These are phyloP conservation scores for Machaerirhynchus nigripectus DNA, from an alignment of 2,113 vertebrate genomes.

Conservation along the genomic window DNA sequence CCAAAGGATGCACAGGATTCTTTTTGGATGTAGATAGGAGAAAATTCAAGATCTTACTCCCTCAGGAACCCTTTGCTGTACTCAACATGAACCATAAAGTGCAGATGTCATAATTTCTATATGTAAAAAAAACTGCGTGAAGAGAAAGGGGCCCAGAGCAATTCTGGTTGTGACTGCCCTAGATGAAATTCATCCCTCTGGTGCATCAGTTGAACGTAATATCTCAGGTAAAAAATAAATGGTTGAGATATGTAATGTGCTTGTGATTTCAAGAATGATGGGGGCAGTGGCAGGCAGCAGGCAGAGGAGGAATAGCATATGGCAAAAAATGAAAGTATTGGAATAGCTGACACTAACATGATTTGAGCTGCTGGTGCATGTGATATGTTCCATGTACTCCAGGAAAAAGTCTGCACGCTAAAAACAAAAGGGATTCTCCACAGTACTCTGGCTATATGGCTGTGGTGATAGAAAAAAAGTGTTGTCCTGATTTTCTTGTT, in stretches of 20 bases:
- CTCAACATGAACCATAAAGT: not conserved
- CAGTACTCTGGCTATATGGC: not conserved
- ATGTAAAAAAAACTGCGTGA: not conserved
- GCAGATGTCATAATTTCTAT: not conserved
- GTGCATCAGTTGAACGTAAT: not conserved
- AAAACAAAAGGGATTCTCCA: not conserved
- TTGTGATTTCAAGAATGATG: not conserved
- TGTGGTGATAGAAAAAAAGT: not conserved
- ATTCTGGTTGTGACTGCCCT: not conserved
- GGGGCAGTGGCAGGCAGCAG: rapidly evolving
- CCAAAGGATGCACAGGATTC: not conserved
- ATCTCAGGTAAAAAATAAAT: not conserved
- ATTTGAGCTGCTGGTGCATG: not conserved
- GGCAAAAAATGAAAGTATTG: not conserved
- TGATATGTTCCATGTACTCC: not conserved
- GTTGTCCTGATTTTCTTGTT: not conserved
- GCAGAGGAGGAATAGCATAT: not conserved
- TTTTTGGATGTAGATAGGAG: not conserved
- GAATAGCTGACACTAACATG: not conserved
- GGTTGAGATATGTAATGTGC: rapidly evolving
- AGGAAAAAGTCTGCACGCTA: not conserved
- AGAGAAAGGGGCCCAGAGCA: not conserved
- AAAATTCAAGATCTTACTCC: not conserved
- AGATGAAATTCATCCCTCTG: not conserved
- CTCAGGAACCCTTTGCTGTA: rapidly evolving